A percentile compares a stretch with the other conserved stretches of the same genome.
Evolutionary conservation across 2,888 invertebrate species (phyloP).

Genomic region (Tuta absoluta): DNA sequence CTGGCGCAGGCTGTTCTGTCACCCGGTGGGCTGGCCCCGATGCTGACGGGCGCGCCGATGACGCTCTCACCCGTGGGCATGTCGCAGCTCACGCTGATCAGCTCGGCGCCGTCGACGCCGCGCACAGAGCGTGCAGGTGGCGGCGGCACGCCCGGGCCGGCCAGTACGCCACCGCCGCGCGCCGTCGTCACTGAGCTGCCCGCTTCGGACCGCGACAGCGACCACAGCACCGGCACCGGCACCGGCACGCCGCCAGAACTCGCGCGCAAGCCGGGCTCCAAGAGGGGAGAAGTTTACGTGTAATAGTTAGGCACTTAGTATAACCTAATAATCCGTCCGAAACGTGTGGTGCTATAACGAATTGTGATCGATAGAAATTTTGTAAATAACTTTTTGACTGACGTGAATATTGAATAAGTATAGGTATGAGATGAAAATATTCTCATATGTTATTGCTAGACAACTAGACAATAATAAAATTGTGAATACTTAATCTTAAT

Average conservation of each 20-base stretch:
- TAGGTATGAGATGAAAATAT: slow-evolving; percentile 34
- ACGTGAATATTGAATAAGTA: slow-evolving; percentile 26
- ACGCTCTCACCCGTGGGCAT: slow-evolving; percentile 82
- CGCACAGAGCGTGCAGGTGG: slow-evolving; percentile 51
- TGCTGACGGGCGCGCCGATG: slow-evolving; percentile 73
- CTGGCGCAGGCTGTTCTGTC: slow-evolving; percentile 89
- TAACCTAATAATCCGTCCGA: slow-evolving; percentile 28
- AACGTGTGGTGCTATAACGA: slow-evolving; percentile 44
- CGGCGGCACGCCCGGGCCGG: slow-evolving; percentile 63
- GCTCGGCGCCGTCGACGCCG: slow-evolving; percentile 75
- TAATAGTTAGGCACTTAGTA: slow-evolving; percentile 38
- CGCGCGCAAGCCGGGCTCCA: slow-evolving; percentile 59
- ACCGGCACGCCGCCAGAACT: slow-evolving; percentile 57
- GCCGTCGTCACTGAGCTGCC: slow-evolving; percentile 56
- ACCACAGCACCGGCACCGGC: slow-evolving; percentile 53
- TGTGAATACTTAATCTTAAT: slow-evolving; percentile 39
- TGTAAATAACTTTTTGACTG: slow-evolving; percentile 34
- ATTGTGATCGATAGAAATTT: slow-evolving; percentile 41
- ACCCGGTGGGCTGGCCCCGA: slow-evolving; percentile 75
- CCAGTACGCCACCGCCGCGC: slow-evolving; percentile 43
- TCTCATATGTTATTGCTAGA: slow-evolving; percentile 42
- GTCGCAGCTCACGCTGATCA: slow-evolving; percentile 79
- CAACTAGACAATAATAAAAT: slow-evolving; percentile 33
- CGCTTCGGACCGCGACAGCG: slow-evolving; percentile 60
- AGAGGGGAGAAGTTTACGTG: slow-evolving; percentile 74